Conservation (phyloP, 2,113 vertebrate genomes). For the Saguinus midas region DNA sequence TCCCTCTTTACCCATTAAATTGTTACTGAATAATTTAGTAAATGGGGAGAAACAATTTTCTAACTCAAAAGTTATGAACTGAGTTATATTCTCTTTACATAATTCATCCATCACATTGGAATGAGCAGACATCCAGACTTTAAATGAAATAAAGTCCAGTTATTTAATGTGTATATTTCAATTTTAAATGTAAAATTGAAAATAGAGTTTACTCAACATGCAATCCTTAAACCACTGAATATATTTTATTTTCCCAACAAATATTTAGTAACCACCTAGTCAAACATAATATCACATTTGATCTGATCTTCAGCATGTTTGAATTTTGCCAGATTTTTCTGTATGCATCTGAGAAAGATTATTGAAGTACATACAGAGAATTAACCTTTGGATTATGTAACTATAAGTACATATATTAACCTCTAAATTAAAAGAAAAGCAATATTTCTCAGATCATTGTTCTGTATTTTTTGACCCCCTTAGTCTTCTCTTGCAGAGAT, state of each 20-base stretch:
- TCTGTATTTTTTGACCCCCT: neutral
- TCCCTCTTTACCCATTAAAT: slow-evolving; percentile 1
- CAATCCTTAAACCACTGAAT: neutral
- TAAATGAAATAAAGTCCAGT: neutral
- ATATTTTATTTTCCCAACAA: slow-evolving; percentile 22
- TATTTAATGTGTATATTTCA: neutral
- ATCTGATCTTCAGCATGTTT: neutral
- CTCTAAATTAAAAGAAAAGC: neutral
- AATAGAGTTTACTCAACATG: neutral
- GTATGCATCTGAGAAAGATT: neutral
- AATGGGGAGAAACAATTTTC: slow-evolving; percentile 33
- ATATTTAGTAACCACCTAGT: neutral
- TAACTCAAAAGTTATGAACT: slow-evolving; percentile 14
- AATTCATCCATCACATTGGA: slow-evolving; percentile 15
- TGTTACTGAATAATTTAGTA: slow-evolving; percentile 35
- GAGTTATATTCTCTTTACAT: neutral
- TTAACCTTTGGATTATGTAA: neutral
- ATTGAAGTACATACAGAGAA: neutral
- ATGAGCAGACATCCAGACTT: neutral
- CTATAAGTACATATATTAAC: neutral
- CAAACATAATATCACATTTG: neutral
- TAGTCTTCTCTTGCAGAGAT: neutral
- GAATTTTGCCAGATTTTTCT: neutral
- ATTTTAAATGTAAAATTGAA: neutral
- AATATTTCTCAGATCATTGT: neutral